These are phyloP conservation scores for Corythoichthys intestinalis DNA, from an alignment of 2,113 vertebrate species.

Conservation along the genomic window DNA sequence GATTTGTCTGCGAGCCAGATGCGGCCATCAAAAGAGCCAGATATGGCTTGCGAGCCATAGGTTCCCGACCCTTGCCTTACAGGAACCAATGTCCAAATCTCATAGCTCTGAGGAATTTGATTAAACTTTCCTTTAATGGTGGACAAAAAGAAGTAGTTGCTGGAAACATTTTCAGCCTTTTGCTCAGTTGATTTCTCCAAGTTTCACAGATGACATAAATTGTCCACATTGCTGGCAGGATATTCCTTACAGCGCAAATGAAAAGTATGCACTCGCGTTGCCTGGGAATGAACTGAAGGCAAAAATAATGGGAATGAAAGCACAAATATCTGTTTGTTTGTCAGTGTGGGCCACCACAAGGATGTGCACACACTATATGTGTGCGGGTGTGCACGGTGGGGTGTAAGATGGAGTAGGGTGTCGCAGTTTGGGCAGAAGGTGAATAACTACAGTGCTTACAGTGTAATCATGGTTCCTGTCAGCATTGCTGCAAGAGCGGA, in stretches of 20 bases:
- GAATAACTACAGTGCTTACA: conserved; percentile 78
- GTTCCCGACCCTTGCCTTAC: no score
- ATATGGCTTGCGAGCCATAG: no score
- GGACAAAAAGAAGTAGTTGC: conserved; percentile 33
- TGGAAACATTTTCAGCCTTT: conserved; percentile 15
- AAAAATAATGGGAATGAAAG: conserved; percentile 63
- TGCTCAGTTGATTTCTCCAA: conserved; percentile 8
- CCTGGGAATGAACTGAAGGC: conserved; percentile 33
- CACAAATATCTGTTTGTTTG: conserved; percentile 68
- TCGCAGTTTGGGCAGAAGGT: conserved; percentile 73
- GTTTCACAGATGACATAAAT: conserved; percentile 6
- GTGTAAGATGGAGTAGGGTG: conserved; percentile 72
- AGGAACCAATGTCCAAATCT: neutral
- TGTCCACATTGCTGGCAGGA: conserved; percentile 32
- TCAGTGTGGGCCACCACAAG: conserved; percentile 35
- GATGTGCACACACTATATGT: conserved; percentile 46
- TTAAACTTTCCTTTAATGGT: neutral
- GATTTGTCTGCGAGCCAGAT: no score
- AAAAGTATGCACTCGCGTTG: conserved; percentile 33
- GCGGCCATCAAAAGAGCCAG: no score
- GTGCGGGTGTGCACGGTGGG: conserved; percentile 45
- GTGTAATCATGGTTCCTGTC: conserved; percentile 79
- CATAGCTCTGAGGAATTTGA: neutral
- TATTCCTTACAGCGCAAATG: conserved; percentile 43
- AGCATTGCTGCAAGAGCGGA: conserved; percentile 62